Evolutionary conservation across 1,140 invertebrate genomes (phyloP), one percentile per base, ranked within the genome.

Genomic region (Macrobrachium rosenbergii): DNA sequence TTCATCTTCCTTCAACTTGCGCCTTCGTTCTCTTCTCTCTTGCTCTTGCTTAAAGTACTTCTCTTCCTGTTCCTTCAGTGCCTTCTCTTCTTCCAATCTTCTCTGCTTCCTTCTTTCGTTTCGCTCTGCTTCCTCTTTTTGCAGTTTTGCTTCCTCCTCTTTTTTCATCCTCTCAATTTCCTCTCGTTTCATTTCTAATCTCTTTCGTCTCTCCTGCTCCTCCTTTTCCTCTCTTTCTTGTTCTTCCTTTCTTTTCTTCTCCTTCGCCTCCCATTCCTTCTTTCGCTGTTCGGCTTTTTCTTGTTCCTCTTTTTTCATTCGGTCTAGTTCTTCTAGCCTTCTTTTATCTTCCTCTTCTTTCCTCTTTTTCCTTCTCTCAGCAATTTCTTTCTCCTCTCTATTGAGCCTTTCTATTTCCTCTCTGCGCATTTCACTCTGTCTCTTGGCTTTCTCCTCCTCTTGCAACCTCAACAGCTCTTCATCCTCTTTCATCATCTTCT

Each of bases 381-480:
- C 58, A 19, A 28, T 64, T 83, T 83, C 72, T 59, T 23, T 77
- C 58, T 83, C 37, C 21, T 83, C 64, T 43, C 21, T 52, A 17
- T 37, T 37, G 0, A 63, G 28, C 5, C 37, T 67, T 19, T 45
- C 72, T 16, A 75, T 43, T 59, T 82, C 63, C 37, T 43, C 37
- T 60, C 37, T 72, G 72, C 37, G 62, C 77, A 80, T 21, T 59
- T 81, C 64, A n/a, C 63, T 87, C 85, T 60, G 58, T 52, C 37
- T 58, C 67, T 37, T 72, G n/a, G 67, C 64, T 21, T 16, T 21
- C 90, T 90, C 90, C 82, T 77, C 89, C 88, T 90, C 87, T 73
- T 86, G 89, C 87, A 37, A 78, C 75, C 82, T 75, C n/a, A 60
- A 59, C 23, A 64, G 62, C 72, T 87, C 58, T 23, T 85, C 64